These are phyloP conservation scores for Papilio machaon DNA, from an alignment of 1,140 invertebrate species.

Conservation along the genomic window DNA sequence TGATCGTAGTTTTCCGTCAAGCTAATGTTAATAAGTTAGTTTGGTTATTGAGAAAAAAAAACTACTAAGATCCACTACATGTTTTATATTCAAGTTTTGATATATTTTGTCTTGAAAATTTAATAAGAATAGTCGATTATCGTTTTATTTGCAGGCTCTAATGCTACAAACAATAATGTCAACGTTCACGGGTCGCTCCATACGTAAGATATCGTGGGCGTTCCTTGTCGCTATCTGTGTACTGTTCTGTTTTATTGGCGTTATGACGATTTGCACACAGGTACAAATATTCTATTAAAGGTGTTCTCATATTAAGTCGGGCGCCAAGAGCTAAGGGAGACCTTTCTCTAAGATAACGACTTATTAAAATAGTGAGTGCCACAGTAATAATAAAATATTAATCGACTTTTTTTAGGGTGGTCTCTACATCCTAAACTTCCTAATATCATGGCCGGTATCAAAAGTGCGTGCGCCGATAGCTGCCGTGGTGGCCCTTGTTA, in stretches of 20 bases:
- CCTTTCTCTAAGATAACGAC: too few species aligned
- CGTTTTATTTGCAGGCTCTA: slow-evolving; percentile 55
- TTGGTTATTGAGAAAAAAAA: too few species aligned
- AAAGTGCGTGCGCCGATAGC: slow-evolving; percentile 55
- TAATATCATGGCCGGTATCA: slow-evolving; percentile 66
- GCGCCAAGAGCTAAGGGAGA: too few species aligned
- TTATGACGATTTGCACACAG: slow-evolving; percentile 70
- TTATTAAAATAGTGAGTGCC: too few species aligned
- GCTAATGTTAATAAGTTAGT: too few species aligned
- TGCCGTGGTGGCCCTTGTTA: slow-evolving; percentile 45
- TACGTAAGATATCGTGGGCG: slow-evolving; percentile 68
- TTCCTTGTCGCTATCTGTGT: slow-evolving; percentile 63
- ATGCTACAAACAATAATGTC: slow-evolving; percentile 73
- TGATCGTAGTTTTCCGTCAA: too few species aligned
- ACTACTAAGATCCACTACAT: too few species aligned
- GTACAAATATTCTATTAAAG: slow-evolving; percentile 43
- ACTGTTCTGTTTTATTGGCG: slow-evolving; percentile 64
- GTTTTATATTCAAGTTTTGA: background rate
- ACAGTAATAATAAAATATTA: too few species aligned
- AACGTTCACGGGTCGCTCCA: slow-evolving; percentile 60
- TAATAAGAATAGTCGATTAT: slow-evolving; percentile 14
- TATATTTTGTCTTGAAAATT: background rate
- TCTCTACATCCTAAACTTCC: slow-evolving; percentile 65
- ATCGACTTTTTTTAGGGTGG: slow-evolving; percentile 55
- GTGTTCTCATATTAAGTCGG: too few species aligned